Evolutionary conservation across 1,140 invertebrate genomes (phyloP).

Genomic region (Philotrypesis tridentata): DNA sequence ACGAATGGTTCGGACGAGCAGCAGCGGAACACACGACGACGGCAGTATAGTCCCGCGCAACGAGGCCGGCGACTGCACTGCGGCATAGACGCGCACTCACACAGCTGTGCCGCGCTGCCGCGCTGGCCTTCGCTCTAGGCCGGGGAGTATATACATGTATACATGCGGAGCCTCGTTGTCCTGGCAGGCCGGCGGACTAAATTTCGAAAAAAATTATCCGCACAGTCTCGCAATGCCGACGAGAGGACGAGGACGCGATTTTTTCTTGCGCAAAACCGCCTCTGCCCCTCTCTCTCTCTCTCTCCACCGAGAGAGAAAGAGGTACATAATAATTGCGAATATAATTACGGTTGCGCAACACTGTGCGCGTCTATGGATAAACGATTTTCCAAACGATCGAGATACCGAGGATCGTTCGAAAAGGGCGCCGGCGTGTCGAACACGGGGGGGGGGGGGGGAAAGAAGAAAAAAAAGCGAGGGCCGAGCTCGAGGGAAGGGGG

Average conservation of each 20-base stretch:
- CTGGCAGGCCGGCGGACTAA: neutral
- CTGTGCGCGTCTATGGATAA: no score
- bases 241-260: no score
- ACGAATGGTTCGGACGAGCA: conserved; percentile 18
- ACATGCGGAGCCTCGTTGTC: neutral
- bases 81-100: conserved; percentile 32
- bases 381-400: no score
- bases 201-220: conserved; percentile 32
- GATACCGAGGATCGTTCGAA: no score
- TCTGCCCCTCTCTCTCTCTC: no score
- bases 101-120: neutral
- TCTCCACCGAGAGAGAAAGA: no score
- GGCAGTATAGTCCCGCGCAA: no score
- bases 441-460: no score
- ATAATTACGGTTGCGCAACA: no score
- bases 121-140: neutral
- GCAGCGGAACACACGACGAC: neutral
- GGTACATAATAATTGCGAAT: no score
- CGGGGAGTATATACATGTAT: neutral
- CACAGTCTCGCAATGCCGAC: no score
- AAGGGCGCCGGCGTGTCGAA: no score
- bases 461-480: conserved; percentile 40
- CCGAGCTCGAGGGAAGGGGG: neutral
- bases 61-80: conserved; percentile 63
- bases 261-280: neutral